Base-by-base conservation (phyloP, 2,797 vertebrate genomes). In the Netta rufina region DNA sequence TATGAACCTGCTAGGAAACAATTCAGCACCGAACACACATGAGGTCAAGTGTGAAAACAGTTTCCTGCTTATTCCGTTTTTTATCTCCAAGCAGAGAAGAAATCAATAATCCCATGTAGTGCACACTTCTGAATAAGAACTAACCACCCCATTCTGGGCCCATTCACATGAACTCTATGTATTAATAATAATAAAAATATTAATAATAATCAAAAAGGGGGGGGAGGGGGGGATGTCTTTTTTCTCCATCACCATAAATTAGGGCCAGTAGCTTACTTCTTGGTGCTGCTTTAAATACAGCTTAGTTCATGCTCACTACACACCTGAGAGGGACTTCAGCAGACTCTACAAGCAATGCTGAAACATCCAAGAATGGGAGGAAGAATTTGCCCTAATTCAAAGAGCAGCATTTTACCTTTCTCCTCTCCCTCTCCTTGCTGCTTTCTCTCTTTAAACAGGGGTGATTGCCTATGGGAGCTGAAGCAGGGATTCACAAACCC, bases 41-140 rank as follows among this genome's bases (percentile, higher is more conserved):
- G 82, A 96, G 91, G 85, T 89, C 79, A 93, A 90, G 86, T 96
- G 93, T 85, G 87, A 90, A 97, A 96, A 92, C 41, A 5, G 7
- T 75, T 77, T 76, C 83, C 57, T 93, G 51, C 76, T 94, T 92
- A 94, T 92, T 91, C 92, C 80, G 30, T 4, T 94, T 91, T 94
- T 95, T 89, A 92, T 95, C 94, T 95, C 58, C 65, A 92, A 77
- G 74, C 16, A 70, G 71, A 93, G 91, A 69, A 91, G 89, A 71
- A 97, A 95, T 93, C 93, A 91, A 94, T 96, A 97, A 95, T 71
- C 36, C 21, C 11, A 58, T 32, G 22, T n/a, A 90, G 53, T 12
- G 81, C 62, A 76, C 30, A 19, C 45, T 90, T 90, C 79, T 95
- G 91, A 95, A 94, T 96, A 92, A 93, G 85, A 97, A 90, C 65